Percentiles rank a stretch among this genome's conserved stretches.
phyloP scores from a whole-genome alignment of 2,113 vertebrate species.

The Gambusia holbrooki region DNA sequence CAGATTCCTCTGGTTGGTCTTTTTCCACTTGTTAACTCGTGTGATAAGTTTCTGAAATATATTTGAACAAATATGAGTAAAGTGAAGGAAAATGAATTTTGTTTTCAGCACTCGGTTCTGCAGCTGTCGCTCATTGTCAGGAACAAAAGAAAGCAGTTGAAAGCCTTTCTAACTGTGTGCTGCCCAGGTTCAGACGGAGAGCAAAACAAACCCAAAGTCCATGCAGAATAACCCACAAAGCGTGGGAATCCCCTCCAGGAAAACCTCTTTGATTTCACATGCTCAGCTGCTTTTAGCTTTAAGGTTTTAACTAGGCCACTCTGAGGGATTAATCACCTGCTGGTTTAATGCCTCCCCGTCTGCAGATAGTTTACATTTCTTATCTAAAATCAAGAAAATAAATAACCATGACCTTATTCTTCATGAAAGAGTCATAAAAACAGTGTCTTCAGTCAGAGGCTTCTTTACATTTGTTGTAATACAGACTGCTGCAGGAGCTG shows the following conservation, averaged over 20 bases:
- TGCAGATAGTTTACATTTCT: not conserved
- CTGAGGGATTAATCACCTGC: too few relatives aligned
- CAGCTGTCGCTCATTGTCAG: constrained; percentile 45
- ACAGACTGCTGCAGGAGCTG: too few relatives aligned
- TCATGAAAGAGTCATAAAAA: too few relatives aligned
- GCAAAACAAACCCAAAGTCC: constrained; percentile 33
- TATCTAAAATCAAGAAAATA: too few relatives aligned
- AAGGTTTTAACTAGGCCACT: not conserved
- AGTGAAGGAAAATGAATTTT: too few relatives aligned
- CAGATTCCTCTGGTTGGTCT: not conserved
- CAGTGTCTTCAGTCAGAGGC: too few relatives aligned
- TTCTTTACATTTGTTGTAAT: too few relatives aligned
- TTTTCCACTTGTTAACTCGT: not conserved
- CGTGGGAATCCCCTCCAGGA: constrained; percentile 63
- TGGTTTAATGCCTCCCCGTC: not conserved
- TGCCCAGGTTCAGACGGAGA: constrained; percentile 16
- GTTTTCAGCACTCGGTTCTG: not conserved
- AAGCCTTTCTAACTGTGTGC: constrained; percentile 35
- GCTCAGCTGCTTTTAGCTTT: not conserved
- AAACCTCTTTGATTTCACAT: constrained; percentile 15
- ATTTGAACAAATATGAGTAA: too few relatives aligned
- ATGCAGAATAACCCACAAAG: constrained; percentile 25
- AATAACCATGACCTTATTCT: too few relatives aligned
- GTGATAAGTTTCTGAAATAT: not conserved
- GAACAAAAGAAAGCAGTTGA: constrained; percentile 56